A percentile compares a stretch with the other conserved stretches of the same genome.
Evolutionary conservation across 2,113 vertebrate species (phyloP).

Genomic region (Pholis gunnellus): DNA sequence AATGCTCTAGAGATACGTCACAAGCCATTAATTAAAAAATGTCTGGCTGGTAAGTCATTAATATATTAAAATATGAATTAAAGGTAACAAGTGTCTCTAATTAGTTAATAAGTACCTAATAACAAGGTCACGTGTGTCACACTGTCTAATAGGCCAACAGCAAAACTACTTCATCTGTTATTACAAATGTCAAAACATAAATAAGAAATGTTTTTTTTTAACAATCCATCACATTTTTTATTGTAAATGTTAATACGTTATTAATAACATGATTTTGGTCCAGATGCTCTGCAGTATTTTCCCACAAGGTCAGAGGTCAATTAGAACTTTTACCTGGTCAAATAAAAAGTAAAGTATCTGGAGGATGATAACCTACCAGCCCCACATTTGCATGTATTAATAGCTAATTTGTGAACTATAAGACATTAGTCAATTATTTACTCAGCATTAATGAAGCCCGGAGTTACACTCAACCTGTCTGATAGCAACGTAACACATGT

Average conservation of each 20-base stretch:
- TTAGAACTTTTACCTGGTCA: neutral
- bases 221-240: neutral
- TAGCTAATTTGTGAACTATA: neutral
- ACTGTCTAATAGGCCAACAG: no score
- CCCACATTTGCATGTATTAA: neutral
- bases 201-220: neutral
- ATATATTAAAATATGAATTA: neutral
- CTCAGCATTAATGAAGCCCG: neutral
- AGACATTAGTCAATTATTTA: neutral
- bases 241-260: neutral
- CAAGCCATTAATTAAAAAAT: no score
- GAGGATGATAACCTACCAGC: neutral
- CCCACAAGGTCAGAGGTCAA: neutral
- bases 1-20: neutral
- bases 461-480: neutral
- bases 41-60: neutral
- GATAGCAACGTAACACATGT: neutral
- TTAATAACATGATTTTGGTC: neutral
- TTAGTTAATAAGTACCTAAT: no score
- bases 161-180: no score
- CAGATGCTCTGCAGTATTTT: neutral
- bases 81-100: neutral
- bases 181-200: no score
- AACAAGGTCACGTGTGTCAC: no score
- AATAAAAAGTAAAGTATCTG: neutral